These are phyloP conservation scores for Lepidotrigona ventralis DNA, from an alignment of 1,140 invertebrate genomes.

Conservation along the genomic window DNA sequence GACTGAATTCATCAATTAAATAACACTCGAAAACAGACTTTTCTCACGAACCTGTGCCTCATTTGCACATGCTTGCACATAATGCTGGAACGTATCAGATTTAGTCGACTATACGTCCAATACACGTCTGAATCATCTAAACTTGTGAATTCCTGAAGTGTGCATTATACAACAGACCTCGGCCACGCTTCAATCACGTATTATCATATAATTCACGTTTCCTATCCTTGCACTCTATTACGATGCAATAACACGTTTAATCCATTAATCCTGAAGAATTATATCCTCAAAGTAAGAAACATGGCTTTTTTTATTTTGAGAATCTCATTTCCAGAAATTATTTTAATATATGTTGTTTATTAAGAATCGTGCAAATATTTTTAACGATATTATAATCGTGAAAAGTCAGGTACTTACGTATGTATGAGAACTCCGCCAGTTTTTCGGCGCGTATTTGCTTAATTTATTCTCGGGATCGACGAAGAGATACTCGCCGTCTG, in stretches of 20 bases:
- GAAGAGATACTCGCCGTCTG: slow-evolving; percentile 97
- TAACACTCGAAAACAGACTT: not conserved
- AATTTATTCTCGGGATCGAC: slow-evolving; percentile 96
- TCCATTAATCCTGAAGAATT: not conserved
- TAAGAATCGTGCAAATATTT: not conserved
- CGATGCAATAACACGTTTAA: not conserved
- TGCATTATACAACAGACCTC: not conserved
- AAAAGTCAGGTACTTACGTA: slow-evolving; percentile 85
- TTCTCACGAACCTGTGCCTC: not conserved
- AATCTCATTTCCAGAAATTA: no score
- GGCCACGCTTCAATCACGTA: not conserved
- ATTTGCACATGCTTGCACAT: not conserved
- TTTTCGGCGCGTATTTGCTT: slow-evolving; percentile 97
- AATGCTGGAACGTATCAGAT: slow-evolving; percentile 23
- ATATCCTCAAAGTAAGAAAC: no score
- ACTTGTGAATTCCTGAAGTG: slow-evolving; percentile 22
- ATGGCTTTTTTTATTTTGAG: no score
- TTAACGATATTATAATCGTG: not conserved
- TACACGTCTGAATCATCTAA: slow-evolving; percentile 27
- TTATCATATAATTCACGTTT: not conserved
- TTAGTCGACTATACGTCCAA: slow-evolving; percentile 10
- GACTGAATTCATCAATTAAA: not conserved
- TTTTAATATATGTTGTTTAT: no score
- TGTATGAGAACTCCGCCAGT: slow-evolving; percentile 95
- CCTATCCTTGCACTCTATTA: no score